Evolutionary conservation across 2,113 vertebrate species (phyloP).

Genomic region (Dromas ardeola): DNA sequence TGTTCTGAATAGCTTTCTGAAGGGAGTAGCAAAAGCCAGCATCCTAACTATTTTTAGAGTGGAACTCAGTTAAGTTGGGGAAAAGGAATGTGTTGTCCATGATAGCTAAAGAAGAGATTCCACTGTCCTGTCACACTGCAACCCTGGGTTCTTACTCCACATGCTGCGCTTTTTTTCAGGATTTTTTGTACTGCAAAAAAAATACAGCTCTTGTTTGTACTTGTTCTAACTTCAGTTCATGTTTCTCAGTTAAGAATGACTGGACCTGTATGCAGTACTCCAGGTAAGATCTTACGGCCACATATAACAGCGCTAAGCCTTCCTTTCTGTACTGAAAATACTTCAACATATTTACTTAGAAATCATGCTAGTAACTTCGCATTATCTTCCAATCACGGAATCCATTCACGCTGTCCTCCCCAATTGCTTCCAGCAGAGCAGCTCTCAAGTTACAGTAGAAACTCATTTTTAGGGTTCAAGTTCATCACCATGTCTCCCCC

Average conservation of each 20-base stretch:
- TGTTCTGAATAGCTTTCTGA: not conserved
- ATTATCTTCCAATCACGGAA: not conserved
- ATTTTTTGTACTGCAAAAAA: not conserved
- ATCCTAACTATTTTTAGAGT: slow-evolving; percentile 43
- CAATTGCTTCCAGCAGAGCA: not conserved
- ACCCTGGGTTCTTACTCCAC: not conserved
- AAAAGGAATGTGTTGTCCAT: not conserved
- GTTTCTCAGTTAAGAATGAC: not conserved
- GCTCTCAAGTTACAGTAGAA: not conserved
- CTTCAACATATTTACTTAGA: not conserved
- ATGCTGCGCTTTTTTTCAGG: not conserved
- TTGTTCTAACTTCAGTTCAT: not conserved
- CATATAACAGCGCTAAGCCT: not conserved
- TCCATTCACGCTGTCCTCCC: not conserved
- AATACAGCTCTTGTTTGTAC: not conserved
- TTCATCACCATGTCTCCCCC: not conserved
- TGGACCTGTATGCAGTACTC: not conserved
- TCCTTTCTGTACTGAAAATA: not conserved
- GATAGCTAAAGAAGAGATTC: not conserved
- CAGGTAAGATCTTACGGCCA: not conserved
- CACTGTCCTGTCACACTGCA: not conserved
- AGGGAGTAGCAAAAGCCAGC: not conserved
- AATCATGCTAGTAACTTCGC: not conserved
- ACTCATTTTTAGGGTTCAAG: not conserved
- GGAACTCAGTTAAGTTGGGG: not conserved